Conservation (phyloP, 2,797 vertebrate species). For the Mareca strepera region DNA sequence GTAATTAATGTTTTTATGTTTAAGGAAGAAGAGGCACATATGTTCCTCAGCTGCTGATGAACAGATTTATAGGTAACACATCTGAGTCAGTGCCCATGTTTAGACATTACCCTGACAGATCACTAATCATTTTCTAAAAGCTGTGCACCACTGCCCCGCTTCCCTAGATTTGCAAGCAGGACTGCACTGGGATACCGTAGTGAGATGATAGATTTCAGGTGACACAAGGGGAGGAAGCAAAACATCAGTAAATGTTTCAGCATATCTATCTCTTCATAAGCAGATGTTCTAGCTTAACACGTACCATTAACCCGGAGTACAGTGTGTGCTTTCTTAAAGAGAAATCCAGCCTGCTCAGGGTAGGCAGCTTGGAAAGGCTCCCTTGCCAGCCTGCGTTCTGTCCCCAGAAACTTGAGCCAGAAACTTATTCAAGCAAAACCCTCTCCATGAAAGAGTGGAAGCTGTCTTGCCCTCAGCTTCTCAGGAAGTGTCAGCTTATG, state of each 20-base stretch:
- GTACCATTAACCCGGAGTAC: constrained; percentile 40
- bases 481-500: neutral
- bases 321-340: neutral
- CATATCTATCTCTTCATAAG: constrained; percentile 69
- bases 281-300: constrained; percentile 67
- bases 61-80: constrained; percentile 72
- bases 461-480: too few species aligned
- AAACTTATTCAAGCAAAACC: neutral
- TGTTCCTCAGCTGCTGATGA: constrained; percentile 69
- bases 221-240: constrained; percentile 68
- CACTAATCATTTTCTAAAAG: constrained; percentile 70
- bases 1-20: constrained; percentile 78
- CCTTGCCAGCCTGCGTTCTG: neutral
- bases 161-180: constrained; percentile 49
- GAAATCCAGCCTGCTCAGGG: neutral
- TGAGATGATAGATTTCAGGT: constrained; percentile 72
- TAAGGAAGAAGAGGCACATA: constrained; percentile 72
- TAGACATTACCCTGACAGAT: constrained; percentile 67
- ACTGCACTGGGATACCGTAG: constrained; percentile 8
- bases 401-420: neutral
- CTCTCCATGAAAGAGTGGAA: neutral
- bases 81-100: constrained; percentile 61
- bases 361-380: neutral
- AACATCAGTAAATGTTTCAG: constrained; percentile 70
- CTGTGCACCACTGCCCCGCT: constrained; percentile 50